Base-by-base conservation (phyloP, 2,113 vertebrate species). In the Seriola aureovittata region DNA sequence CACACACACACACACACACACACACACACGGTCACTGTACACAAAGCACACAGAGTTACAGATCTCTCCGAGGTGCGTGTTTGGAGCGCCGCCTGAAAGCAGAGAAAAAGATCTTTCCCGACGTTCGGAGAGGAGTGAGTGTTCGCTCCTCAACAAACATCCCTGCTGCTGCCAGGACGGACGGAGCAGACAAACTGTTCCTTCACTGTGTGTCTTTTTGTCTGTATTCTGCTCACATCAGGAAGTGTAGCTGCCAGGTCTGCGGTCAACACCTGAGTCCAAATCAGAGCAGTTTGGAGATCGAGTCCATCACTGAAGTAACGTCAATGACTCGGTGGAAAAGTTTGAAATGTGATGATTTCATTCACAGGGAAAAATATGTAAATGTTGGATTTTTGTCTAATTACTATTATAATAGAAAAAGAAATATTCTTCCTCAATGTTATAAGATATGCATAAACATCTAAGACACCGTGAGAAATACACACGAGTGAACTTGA, bases 21-120 rank as follows among this genome's bases (percentile, higher is more conserved):
- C 12, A 63, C 21, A 29, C 62, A 77, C 46, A 54, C 29, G 42
- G 55, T 54, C 32, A 21, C 17, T 50, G 23, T 29, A 40, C 50
- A 65, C 54, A 78, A 52, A 78, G 42, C 21, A 10, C 3, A 78
- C 17, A 38, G 42, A 21, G 44, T 40, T 16, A 46, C 64, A 19
- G 44, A 59, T 8, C 1, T 25, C 70, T 50, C 29, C 38, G 25
- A 66, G 13, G 29, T 48, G 52, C 21, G 29, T 36, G 69, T 38
- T 69, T 46, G 69, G 60, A 65, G 1, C 4, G 14, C 58, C 2
- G 14, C 58, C 9, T 25, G 21, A 59, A 38, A 58, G 52, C 21
- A 8, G 9, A 4, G 9, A n/a, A 50, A 50, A 60, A 50, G 23
- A 60, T 17, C 9, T 29, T 21, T 57, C n/a, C 34, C 0, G 1